Percentiles rank a stretch among this genome's conserved stretches.
These are phyloP conservation scores for Fringilla coelebs DNA, from an alignment of 2,797 vertebrate species.

Conservation along the genomic window DNA sequence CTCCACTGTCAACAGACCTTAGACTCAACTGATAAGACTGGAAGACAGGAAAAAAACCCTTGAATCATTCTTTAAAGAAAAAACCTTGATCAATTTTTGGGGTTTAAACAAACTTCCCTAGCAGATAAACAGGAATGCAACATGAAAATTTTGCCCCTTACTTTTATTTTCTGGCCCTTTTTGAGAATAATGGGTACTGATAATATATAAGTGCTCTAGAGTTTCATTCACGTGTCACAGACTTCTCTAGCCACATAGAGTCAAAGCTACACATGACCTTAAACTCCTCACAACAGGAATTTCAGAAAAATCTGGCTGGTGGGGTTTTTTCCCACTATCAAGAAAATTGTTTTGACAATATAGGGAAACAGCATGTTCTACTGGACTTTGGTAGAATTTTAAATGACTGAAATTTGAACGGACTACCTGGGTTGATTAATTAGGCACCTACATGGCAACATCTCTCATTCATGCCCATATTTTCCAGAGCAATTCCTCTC, in stretches of 20 bases:
- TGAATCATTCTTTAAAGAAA: not conserved
- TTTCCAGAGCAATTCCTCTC: conserved; percentile 7
- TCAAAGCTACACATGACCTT: not conserved
- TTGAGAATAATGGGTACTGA: not conserved
- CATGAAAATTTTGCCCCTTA: not conserved
- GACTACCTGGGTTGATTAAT: not conserved
- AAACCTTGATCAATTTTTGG: not conserved
- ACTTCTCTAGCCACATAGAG: not conserved
- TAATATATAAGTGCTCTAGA: not conserved
- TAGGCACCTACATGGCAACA: not conserved
- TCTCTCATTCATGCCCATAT: not conserved
- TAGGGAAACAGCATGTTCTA: not conserved
- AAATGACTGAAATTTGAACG: not conserved
- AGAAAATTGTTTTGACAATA: not conserved
- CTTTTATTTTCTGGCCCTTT: not conserved
- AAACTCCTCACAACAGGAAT: not conserved
- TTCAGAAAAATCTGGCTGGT: not conserved
- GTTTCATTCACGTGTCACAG: not conserved
- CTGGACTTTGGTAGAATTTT: not conserved
- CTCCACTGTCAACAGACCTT: not conserved
- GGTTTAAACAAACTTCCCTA: not conserved
- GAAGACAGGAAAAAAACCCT: not conserved
- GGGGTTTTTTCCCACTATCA: accelerated
- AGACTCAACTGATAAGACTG: not conserved
- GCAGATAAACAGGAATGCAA: not conserved